These are phyloP conservation scores for Drosophila nannoptera DNA, from an alignment of 1,140 invertebrate species.

Conservation along the genomic window DNA sequence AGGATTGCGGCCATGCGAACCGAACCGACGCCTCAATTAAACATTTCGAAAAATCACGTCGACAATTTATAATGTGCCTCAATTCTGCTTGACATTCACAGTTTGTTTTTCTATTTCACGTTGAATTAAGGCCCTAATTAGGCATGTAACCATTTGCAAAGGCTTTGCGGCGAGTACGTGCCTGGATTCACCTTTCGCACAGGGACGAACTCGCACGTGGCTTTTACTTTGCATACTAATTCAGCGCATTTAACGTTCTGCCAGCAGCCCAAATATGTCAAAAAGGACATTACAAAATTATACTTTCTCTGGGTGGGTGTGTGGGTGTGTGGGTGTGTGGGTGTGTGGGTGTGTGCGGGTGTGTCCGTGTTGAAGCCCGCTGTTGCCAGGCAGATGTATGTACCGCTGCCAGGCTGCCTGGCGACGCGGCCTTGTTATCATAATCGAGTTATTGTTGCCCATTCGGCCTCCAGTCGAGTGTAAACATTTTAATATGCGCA, in stretches of 20 bases:
- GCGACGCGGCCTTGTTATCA: conserved; percentile 51
- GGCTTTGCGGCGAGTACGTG: background rate
- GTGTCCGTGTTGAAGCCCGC: background rate
- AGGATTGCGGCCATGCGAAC: background rate
- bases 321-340: background rate
- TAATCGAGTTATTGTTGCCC: conserved; percentile 67
- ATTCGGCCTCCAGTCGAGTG: conserved; percentile 56
- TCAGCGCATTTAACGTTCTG: conserved; percentile 8
- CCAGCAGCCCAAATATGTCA: conserved; percentile 12
- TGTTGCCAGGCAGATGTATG: conserved; percentile 1
- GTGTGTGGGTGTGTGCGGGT: background rate
- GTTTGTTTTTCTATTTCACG: background rate
- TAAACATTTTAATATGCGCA: conserved; percentile 74
- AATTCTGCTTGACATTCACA: background rate
- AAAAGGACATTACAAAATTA: conserved; percentile 7
- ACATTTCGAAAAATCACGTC: background rate
- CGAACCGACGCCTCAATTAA: background rate
- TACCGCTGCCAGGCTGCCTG: conserved; percentile 6
- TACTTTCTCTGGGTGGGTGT: background rate
- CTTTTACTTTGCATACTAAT: conserved; percentile 25
- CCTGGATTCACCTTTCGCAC: background rate
- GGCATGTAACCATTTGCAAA: conserved; percentile 1
- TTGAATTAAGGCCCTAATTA: conserved; percentile 9
- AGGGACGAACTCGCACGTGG: conserved; percentile 3
- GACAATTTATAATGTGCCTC: conserved; percentile 9